Base-by-base conservation (phyloP, 23 tunicate genomes). In the Botrylloides violaceus region DNA sequence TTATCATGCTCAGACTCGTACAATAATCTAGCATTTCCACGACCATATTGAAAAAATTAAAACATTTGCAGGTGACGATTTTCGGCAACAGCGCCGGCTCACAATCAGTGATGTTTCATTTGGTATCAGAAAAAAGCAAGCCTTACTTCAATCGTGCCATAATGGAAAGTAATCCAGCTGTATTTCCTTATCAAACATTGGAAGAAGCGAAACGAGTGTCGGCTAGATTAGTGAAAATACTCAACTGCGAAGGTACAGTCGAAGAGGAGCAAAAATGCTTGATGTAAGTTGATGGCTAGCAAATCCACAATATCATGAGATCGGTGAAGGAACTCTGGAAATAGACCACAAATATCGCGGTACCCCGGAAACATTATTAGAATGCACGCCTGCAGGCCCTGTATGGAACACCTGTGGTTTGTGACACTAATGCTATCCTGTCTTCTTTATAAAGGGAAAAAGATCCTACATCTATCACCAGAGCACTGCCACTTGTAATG, bases 21-120 rank as follows among this genome's bases (percentile, higher is more conserved):
- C n/a, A n/a, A n/a, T n/a, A n/a, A n/a, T n/a, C n/a, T n/a, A n/a
- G n/a, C n/a, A n/a, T n/a, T n/a, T n/a, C n/a, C n/a, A n/a, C n/a
- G n/a, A n/a, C n/a, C n/a, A n/a, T n/a, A n/a, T n/a, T n/a, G n/a
- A n/a, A n/a, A n/a, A n/a, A n/a, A n/a, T n/a, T n/a, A n/a, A n/a
- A n/a, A n/a, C n/a, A n/a, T n/a, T n/a, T 21, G 12, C 72, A 87
- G 95, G 86, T 87, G 20, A 87, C 95, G 2, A 30, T 87, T 4
- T 71, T 80, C 53, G 95, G 95, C 4, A 53, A 80, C 56, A 87
- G 95, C 56, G 85, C 95, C 50, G 95, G 95, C 25, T 77, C 82
- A 0, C 95, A 87, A 57, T 68, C 95, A 2, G 81, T 76, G 2
- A 76, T 80, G 85, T 71, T 87, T 58, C 95, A 87, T 50, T 58